These are phyloP conservation scores for Spermophilus dauricus DNA, from an alignment of 2,113 vertebrate species.

Conservation along the genomic window DNA sequence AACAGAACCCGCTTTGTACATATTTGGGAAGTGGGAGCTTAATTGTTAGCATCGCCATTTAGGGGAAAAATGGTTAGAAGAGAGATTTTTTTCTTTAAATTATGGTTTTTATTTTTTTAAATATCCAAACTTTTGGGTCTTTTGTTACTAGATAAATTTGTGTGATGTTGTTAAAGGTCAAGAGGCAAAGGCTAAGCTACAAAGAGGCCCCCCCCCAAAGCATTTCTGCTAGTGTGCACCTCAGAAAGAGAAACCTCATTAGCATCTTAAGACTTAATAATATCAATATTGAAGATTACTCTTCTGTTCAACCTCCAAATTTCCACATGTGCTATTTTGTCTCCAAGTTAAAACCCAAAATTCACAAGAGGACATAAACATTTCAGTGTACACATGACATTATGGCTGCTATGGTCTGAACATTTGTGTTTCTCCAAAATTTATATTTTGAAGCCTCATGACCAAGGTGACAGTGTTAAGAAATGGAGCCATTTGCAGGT, in stretches of 20 bases:
- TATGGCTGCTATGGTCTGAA: neutral
- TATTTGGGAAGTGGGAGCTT: neutral
- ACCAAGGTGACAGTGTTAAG: neutral
- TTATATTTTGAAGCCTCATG: neutral
- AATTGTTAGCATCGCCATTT: neutral
- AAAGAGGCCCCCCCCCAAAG: neutral
- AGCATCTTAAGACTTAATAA: constrained; percentile 33
- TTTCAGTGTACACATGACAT: neutral
- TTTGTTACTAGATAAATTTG: neutral
- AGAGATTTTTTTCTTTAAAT: constrained; percentile 17
- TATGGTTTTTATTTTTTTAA: constrained; percentile 37
- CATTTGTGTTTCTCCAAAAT: neutral
- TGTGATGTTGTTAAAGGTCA: neutral
- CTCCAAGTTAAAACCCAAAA: neutral
- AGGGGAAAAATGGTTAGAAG: neutral
- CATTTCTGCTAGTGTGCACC: neutral
- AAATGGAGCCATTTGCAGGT: neutral
- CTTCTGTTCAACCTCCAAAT: neutral
- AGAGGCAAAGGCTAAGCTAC: constrained; percentile 10
- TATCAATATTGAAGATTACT: neutral
- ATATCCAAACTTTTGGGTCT: neutral
- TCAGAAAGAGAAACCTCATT: neutral
- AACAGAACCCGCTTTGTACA: neutral
- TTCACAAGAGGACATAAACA: neutral
- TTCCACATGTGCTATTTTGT: constrained; percentile 9